Conservation (phyloP, 2,797 vertebrate species). For the Microctenopoma lineatum region DNA sequence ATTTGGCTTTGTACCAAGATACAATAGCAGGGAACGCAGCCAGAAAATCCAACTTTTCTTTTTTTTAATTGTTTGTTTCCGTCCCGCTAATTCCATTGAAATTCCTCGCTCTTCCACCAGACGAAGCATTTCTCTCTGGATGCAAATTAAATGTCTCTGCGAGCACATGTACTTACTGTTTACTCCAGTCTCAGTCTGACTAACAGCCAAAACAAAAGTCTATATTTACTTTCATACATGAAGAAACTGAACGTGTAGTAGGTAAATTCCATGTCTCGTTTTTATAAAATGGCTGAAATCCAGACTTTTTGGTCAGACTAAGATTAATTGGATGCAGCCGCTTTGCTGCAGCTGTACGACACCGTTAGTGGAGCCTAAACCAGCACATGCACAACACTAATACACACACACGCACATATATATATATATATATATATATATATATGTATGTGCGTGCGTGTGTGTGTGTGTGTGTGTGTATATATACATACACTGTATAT, state of each 20-base stretch:
- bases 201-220: slow-evolving; percentile 27
- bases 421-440: not conserved
- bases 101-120: slow-evolving; percentile 42
- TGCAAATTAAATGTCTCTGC: slow-evolving; percentile 45
- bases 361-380: slow-evolving; percentile 31
- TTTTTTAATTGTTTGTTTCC: slow-evolving; percentile 56
- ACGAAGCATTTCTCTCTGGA: slow-evolving; percentile 43
- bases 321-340: slow-evolving; percentile 57
- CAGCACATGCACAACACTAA: slow-evolving; percentile 27
- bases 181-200: slow-evolving; percentile 40
- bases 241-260: slow-evolving; percentile 14
- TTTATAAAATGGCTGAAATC: slow-evolving; percentile 59
- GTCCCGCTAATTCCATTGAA: slow-evolving; percentile 50
- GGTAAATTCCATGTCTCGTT: slow-evolving; percentile 29
- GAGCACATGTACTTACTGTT: slow-evolving; percentile 33
- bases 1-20: slow-evolving; percentile 48
- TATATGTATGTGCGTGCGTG: no score
- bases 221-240: slow-evolving; percentile 46
- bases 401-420: slow-evolving; percentile 4
- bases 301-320: slow-evolving; percentile 46
- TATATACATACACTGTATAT: no score
- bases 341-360: slow-evolving; percentile 41
- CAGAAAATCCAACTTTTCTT: slow-evolving; percentile 56
- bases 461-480: no score
- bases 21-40: slow-evolving; percentile 40